phyloP scores from a whole-genome alignment of 2,113 vertebrate genomes.

The Nematolebias whitei region DNA sequence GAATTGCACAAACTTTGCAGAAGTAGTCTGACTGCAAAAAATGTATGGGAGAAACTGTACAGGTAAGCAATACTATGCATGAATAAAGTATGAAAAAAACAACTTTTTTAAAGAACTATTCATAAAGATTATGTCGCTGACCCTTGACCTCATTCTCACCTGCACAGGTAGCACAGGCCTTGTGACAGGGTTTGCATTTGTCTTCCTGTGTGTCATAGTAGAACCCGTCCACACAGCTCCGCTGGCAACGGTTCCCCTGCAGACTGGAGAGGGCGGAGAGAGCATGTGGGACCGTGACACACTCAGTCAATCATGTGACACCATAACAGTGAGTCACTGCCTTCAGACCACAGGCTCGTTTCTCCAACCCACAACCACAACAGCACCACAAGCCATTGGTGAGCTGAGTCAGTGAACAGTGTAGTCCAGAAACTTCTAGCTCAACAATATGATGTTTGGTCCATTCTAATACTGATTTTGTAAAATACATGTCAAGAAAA shows the following conservation, averaged over 20 bases:
- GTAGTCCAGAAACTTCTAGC: constrained; percentile 30
- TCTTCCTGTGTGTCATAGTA: constrained; percentile 81
- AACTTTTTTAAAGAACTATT: too few species aligned
- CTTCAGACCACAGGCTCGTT: constrained; percentile 34
- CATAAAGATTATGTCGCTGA: neutral
- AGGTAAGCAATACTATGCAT: too few species aligned
- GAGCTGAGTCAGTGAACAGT: constrained; percentile 45
- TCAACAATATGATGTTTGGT: constrained; percentile 33
- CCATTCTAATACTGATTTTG: constrained; percentile 10
- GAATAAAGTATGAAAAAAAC: too few species aligned
- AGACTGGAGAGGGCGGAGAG: constrained; percentile 79
- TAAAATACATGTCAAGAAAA: constrained; percentile 19
- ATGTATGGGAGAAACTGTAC: too few species aligned
- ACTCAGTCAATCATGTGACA: constrained; percentile 55
- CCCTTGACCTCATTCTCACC: constrained; percentile 75
- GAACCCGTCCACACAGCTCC: constrained; percentile 83
- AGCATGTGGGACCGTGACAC: constrained; percentile 56
- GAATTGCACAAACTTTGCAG: too few species aligned
- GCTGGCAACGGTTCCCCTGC: constrained; percentile 85
- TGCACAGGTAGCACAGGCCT: constrained; percentile 90
- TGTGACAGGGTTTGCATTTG: constrained; percentile 87
- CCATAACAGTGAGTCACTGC: constrained; percentile 51
- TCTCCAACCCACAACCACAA: constrained; percentile 57
- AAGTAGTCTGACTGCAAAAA: too few species aligned
- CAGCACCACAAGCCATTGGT: constrained; percentile 31